Evolutionary conservation across 2,888 invertebrate species (phyloP), one percentile per base, ranked within the genome.

Genomic region (Kuschelorhynchus macadamiae): DNA sequence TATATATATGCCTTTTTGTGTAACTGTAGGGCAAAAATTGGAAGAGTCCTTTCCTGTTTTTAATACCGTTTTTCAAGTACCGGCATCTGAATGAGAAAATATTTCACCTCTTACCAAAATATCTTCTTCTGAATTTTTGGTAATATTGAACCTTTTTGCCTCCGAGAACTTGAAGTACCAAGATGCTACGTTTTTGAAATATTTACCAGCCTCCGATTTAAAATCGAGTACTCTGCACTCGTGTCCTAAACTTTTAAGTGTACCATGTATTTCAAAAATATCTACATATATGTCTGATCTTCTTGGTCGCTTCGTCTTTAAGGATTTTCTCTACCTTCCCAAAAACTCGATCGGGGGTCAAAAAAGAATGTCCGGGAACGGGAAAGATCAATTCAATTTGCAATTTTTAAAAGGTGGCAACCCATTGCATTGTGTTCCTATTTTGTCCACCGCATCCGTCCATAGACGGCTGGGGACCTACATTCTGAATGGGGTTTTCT

Each of bases 51-150:
- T 50, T 50, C n/a, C 50, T 25, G 2, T 50, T 20, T 50, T 25
- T 50, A 50, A 50, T 21, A 50, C 21, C 25, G 2, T 4, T 50
- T 50, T 30, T 18, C 25, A 18, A 21, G 30, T 12, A 21, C 50
- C 50, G n/a, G 32, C 21, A 25, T 50, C 12, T 18, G 50, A 50
- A 21, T 50, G 20, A 50, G n/a, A n/a, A n/a, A 17, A 50, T 4
- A 50, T n/a, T 50, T 20, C 50, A 50, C 50, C 50, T 50, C 50
- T 50, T 21, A 50, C 25, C 50, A 30, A 50, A 50, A 50, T 50
- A 50, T 30, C 21, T 21, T 50, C 21, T 12, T 5, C n/a, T 50
- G 25, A 50, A 50, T 18, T 25, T 50, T n/a, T 14, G n/a, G 12
- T 30, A 7, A 50, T 20, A 12, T 21, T 25, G 25, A 46, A 46